phyloP scores from a whole-genome alignment of 2,888 invertebrate genomes.

The Eupithecia vulgata region DNA sequence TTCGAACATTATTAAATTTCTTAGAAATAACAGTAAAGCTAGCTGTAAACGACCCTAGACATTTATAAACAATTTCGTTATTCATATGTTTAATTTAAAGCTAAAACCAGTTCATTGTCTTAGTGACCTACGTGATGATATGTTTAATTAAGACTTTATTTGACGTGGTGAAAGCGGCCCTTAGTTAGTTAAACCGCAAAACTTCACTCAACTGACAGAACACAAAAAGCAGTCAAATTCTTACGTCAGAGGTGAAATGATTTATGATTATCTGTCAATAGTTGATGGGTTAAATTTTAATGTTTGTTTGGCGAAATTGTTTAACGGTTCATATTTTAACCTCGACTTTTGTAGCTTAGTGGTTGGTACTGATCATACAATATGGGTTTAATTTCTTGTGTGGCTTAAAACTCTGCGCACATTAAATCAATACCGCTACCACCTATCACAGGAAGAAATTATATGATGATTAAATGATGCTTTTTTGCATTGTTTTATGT shows the following conservation, averaged over 20 bases:
- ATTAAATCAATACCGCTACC: too few relatives aligned
- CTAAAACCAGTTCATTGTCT: neutral
- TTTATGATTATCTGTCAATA: constrained; percentile 42
- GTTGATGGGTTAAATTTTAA: constrained; percentile 36
- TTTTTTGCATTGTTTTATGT: too few relatives aligned
- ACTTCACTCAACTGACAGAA: neutral
- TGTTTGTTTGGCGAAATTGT: constrained; percentile 39
- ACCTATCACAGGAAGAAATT: too few relatives aligned
- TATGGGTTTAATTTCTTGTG: neutral
- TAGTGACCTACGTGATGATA: neutral
- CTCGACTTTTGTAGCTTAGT: constrained; percentile 7
- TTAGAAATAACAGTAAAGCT: too few relatives aligned
- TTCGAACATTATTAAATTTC: too few relatives aligned
- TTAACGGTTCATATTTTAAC: constrained; percentile 28
- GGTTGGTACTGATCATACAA: neutral
- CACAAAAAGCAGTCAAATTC: constrained; percentile 24
- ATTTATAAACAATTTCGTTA: too few relatives aligned
- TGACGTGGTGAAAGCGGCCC: neutral
- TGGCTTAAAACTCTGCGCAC: neutral
- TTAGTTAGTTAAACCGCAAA: neutral
- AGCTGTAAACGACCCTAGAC: too few relatives aligned
- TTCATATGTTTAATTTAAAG: too few relatives aligned
- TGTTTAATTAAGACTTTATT: neutral
- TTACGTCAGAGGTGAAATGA: constrained; percentile 32
- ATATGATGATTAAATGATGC: too few relatives aligned